Base-by-base conservation (phyloP, 2,797 vertebrate species). In the Hirundo rustica region DNA sequence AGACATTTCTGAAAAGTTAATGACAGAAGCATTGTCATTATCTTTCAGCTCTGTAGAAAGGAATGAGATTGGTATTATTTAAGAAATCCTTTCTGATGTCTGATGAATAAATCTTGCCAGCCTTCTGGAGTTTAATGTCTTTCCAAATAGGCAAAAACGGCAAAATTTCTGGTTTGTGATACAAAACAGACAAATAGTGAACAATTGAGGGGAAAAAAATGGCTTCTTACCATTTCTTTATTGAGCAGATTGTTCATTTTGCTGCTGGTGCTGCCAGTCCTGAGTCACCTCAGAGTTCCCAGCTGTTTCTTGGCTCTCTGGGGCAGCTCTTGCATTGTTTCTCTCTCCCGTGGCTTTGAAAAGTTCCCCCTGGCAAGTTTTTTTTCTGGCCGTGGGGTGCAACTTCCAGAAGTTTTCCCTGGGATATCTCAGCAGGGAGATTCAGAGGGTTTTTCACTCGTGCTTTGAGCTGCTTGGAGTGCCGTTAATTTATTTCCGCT, bases 401-500 rank as follows among this genome's bases (percentile, higher is more conserved):
- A 67, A 47, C 42, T 79, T 88, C 6, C 61, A 70, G 47, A 58
- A 85, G 36, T 64, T 91, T 91, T 81, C 81, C 68, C 22, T 91
- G 68, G 27, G 74, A 48, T 85, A 34, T 65, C 72, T 94, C 36
- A 18, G 26, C 80, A 44, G 50, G 83, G 84, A 76, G 42, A 34
- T 76, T 68, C 62, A 85, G 64, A 89, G 68, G 32, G 62, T 84
- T 92, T 95, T 92, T 78, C 50, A 45, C 54, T 96, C 44, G 7
- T 38, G 40, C 72, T 81, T 91, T 93, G 66, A 72, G n/a, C 53
- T 60, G 6, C 61, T 74, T 58, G 47, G 62, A 57, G 62, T 92
- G 53, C 34, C 44, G 23, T 83, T 60, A 68, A 70, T 78, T 93
- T 30, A 23, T 36, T 85, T 90, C 68, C 26, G 12, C 61, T 93